Base-by-base conservation (phyloP, 2,888 invertebrate genomes). In the Perizoma flavofasciatum region DNA sequence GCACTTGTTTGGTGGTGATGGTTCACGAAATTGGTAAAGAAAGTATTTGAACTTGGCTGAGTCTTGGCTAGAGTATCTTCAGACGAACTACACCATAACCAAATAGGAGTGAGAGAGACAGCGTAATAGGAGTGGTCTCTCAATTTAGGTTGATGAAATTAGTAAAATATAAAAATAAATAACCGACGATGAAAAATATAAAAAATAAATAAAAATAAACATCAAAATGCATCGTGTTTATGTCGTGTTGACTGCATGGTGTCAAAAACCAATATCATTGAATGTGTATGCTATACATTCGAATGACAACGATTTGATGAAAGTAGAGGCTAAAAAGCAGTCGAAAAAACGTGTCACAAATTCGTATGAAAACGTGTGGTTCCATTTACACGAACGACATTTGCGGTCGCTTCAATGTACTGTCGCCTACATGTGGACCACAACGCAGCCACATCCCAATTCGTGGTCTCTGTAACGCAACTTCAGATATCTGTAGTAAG, bases 241-340 rank as follows among this genome's bases (percentile, higher is more conserved):
- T 90, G 88, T 91, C 89, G 88, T 88, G 83, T 92, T 87, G 88
- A 89, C 88, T 86, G 92, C 91, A 92, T 93, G 92, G 81, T 86
- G 90, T 88, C 81, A 84, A n/a, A n/a, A n/a, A n/a, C n/a, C n/a
- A n/a, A 80, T 84, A 82, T 85, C 77, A 83, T 86, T 66, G 81
- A 84, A 88, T 88, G 89, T 90, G 89, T 88, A 88, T 88, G 86
- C 85, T 84, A 87, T 70, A 75, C 78, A 79, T 68, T 61, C 55
- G 74, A 74, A 78, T 74, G 73, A 72, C 70, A 71, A 78, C 72
- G 80, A 78, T 75, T 78, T 81, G 77, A 79, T 83, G 86, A 87
- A 83, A 85, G 84, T 94, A 97, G 97, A 97, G 95, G 97, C 96
- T 95, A 97, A 97, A 97, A 97, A 97, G 96, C 96, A 96, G 94